Base-by-base conservation (phyloP, 2,113 vertebrate genomes). In the Alosa alosa region DNA sequence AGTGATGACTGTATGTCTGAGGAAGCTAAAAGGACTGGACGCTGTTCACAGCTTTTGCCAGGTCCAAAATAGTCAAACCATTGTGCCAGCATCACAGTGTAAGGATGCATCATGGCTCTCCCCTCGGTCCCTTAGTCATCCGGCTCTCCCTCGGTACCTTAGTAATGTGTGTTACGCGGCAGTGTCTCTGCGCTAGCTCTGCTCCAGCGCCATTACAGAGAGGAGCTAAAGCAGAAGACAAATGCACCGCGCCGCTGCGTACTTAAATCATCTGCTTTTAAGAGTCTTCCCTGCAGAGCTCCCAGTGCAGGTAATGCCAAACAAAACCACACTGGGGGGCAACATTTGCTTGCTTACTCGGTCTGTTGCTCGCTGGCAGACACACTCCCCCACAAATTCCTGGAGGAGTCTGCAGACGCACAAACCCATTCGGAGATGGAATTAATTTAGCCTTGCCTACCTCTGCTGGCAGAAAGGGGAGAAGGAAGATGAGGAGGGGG, bases 201-300 rank as follows among this genome's bases (percentile, higher is more conserved):
- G 22, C 15, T 9, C 47, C 11, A 64, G 60, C 22, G n/a, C 60
- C 22, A n/a, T n/a, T n/a, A 1, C 9, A 49, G 47, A 49, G 47
- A 44, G 41, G 3, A 49, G 52, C 6, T 25, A 13, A 0, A 11
- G 3, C 7, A 31, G 2, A 31, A 72, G 64, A 31, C 64, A 72
- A 72, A 9, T 36, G 64, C 10, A 2, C 25, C 10, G 46, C 52
- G 36, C 22, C 25, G 31, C 25, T 10, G 8, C 3, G 31, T 57
- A 41, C 47, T 83, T 55, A 55, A 31, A 81, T 86, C 78, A 86
- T 83, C 41, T 72, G 64, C 64, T 72, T 72, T 72, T 72, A 72
- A 72, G 25, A 31, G 8, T 46, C 85, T 55, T 75, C 46, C 82
- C 64, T 41, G 8, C 25, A 36, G 64, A 36, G n/a, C 31, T 31